Percentiles rank a stretch among this genome's conserved stretches.
Conservation (phyloP, 2,888 invertebrate genomes). For the Clivina fossor region DNA sequence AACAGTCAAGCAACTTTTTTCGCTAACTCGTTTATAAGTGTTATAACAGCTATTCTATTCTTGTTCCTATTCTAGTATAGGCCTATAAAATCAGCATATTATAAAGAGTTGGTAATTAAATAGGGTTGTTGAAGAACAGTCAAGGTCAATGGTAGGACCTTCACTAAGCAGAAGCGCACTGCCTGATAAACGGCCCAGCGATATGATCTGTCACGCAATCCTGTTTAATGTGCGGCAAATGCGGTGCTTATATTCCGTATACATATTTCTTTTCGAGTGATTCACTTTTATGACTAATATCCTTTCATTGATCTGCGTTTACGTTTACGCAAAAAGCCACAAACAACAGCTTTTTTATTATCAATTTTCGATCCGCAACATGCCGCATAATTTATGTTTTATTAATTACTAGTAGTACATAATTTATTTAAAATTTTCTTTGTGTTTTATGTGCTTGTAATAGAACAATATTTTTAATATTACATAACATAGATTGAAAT, state of each 20-base stretch:
- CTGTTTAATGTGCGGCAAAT: constrained; percentile 13
- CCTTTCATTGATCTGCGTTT: too few relatives aligned
- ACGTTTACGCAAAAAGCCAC: too few relatives aligned
- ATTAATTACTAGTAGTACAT: too few relatives aligned
- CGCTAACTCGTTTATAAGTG: too few relatives aligned
- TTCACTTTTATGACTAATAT: constrained; percentile 24
- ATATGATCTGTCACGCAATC: constrained; percentile 28
- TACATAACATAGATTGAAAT: too few relatives aligned
- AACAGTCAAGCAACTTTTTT: too few relatives aligned
- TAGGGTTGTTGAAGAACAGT: constrained; percentile 8
- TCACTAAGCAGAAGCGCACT: constrained; percentile 20
- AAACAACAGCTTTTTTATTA: too few relatives aligned
- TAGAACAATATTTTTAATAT: neutral
- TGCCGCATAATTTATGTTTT: too few relatives aligned
- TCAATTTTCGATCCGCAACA: too few relatives aligned
- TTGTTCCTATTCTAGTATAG: too few relatives aligned
- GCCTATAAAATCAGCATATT: constrained; percentile 23
- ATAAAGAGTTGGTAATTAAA: constrained; percentile 17
- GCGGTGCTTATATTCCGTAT: too few relatives aligned
- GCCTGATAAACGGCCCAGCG: constrained; percentile 26
- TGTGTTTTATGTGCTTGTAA: neutral
- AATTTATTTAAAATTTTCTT: neutral
- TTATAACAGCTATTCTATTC: too few relatives aligned
- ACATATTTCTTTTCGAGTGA: constrained; percentile 26
- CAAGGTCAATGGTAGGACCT: constrained; percentile 7